Evolutionary conservation across 1,140 invertebrate species (phyloP), one percentile per base, ranked within the genome.

Genomic region (Neodiprion pinetum): DNA sequence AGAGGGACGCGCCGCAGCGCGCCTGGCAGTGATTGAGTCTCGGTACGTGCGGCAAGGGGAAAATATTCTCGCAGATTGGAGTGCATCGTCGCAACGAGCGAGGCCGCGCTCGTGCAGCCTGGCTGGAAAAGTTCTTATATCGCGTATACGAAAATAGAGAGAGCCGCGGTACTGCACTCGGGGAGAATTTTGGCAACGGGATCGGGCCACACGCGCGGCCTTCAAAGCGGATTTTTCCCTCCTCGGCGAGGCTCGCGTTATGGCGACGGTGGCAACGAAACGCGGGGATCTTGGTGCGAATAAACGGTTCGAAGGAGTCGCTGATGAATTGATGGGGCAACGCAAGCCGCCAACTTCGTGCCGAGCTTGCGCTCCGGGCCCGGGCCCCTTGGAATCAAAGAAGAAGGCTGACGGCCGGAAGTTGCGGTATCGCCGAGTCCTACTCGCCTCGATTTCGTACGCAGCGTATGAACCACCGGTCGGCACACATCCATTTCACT

Each of bases 131-230:
- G 28, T 40, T 40, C 28, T 40, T 40, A 40, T 40, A 40, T 3
- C 28, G 28, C 28, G 28, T 40, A 40, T 40, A 40, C 66, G 50
- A 73, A 73, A 73, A 73, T 73, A 73, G 72, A 50, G 48, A 53
- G 53, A 23, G 28, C 28, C 28, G 28, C 28, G 28, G 28, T 40
- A 21, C 17, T 21, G 28, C 28, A 40, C 2, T 40, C 28, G 72
- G 17, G 40, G 14, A 48, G 50, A 50, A 65, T 73, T 73, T 73
- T 73, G 72, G 72, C 72, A 73, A 48, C 53, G 53, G n/a, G 72
- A 47, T 47, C 65, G 14, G 50, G 72, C 72, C 28, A 73, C 72
- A 73, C 72, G 72, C 72, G 49, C 72, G 68, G 65, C 72, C 72
- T 73, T 73, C 72, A 73, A 73, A 73, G 72, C 48, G 66, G 47